Percentiles rank a stretch among this genome's conserved stretches.
Conservation (phyloP, 2,113 vertebrate genomes). For the Pteruthius melanotis region DNA sequence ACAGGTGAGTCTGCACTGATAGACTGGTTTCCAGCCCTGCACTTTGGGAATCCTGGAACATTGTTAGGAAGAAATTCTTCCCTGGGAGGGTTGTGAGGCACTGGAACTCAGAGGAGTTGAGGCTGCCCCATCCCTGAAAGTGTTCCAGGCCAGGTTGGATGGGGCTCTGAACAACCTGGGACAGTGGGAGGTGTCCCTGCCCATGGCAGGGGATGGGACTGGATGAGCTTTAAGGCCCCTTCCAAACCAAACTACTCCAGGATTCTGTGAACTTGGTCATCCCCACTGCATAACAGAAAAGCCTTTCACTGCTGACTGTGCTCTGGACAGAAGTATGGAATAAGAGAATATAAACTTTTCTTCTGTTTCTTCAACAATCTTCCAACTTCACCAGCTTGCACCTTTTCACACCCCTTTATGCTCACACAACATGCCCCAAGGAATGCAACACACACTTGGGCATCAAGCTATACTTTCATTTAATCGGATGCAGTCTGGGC, state of each 20-base stretch:
- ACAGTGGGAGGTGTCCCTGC: neutral
- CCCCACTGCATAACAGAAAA: neutral
- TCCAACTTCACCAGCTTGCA: neutral
- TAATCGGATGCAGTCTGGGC: neutral
- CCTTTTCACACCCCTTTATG: neutral
- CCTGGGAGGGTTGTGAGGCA: neutral
- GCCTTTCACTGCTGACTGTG: neutral
- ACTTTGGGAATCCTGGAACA: neutral
- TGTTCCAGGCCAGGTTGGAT: neutral
- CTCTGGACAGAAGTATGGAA: neutral
- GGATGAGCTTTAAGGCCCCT: neutral
- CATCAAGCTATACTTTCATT: neutral
- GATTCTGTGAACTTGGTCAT: neutral
- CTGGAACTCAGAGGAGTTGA: neutral
- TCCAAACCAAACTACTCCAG: neutral
- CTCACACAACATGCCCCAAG: neutral
- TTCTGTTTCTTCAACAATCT: neutral
- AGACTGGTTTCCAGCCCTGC: neutral
- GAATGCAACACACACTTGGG: neutral
- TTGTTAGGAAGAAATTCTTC: neutral
- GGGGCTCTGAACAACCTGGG: neutral
- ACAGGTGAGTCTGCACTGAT: neutral
- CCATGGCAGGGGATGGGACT: neutral
- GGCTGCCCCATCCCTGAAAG: neutral
- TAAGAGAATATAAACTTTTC: neutral